Conservation (phyloP, 1,140 invertebrate species). For the Musca domestica region DNA sequence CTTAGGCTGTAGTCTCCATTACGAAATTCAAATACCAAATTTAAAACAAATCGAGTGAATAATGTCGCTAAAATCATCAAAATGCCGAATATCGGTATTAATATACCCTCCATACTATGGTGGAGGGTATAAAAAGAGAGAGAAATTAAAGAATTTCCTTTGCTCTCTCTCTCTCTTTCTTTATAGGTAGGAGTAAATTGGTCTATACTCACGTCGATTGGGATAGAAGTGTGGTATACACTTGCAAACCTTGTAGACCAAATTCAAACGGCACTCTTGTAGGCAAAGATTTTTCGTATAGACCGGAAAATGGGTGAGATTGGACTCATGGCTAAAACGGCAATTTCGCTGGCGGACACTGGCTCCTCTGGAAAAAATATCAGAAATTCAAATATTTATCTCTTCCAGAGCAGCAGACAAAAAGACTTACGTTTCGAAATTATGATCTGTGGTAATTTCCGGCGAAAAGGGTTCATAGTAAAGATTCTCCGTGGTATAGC, state of each 20-base stretch:
- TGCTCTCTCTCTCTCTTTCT: too few relatives aligned
- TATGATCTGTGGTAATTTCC: conserved; percentile 40
- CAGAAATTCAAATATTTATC: neutral
- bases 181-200: too few relatives aligned
- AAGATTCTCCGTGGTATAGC: conserved; percentile 38
- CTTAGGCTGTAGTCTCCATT: too few relatives aligned
- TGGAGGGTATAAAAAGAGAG: too few relatives aligned
- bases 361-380: conserved; percentile 29
- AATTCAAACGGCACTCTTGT: conserved; percentile 63
- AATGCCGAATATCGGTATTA: too few relatives aligned
- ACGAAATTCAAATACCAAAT: too few relatives aligned
- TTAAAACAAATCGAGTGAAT: too few relatives aligned
- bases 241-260: conserved; percentile 60
- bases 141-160: too few relatives aligned
- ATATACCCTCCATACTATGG: too few relatives aligned
- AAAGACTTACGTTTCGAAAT: conserved; percentile 34
- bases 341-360: conserved; percentile 49
- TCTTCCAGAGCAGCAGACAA: too few relatives aligned
- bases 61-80: too few relatives aligned
- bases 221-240: conserved; percentile 65
- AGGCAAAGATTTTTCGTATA: conserved; percentile 66
- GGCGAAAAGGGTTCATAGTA: conserved; percentile 33
- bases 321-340: conserved; percentile 62
- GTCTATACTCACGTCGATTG: conserved; percentile 41
- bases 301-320: conserved; percentile 60